Base-by-base conservation (phyloP, 2,113 vertebrate species). In the Herpailurus yagouaroundi region DNA sequence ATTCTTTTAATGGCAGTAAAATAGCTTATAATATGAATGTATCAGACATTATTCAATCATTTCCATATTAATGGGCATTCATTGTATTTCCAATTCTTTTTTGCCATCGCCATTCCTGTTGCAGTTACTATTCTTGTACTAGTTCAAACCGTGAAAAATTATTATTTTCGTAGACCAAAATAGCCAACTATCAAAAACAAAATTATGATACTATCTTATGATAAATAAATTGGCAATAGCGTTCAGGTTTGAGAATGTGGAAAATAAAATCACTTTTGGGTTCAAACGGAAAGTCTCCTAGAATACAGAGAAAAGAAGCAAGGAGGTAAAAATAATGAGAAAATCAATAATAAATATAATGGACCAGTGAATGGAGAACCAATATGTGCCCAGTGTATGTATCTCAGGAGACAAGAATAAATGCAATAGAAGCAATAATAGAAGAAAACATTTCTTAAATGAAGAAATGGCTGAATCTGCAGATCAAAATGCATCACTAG, bases 231-330 rank as follows among this genome's bases (percentile, higher is more conserved):
- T 1, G 52, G 1, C 11, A 88, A 5, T 25, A 96, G 6, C 7
- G 2, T 76, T 45, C 23, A 85, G 27, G 16, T 81, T 97, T 89
- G 25, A 76, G 36, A 69, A 57, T 76, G 55, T 18, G 76, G 31
- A 94, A 84, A 73, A 90, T 83, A 66, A 97, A 94, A 82, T 77
- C 45, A 91, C 73, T 79, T 36, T 91, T 45, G 41, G 15, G 55
- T 94, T 2, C 15, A 73, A 79, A 27, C 10, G 64, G 90, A 90
- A 79, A 2, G 2, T 52, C 16, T 77, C 2, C 21, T 52, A 7
- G 4, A 85, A 63, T 91, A 4, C 31, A 85, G 38, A 95, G 50
- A 38, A 92, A 74, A 94, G 71, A 16, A 69, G 41, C 13, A 94
- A 68, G 15, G 29, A 91, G 71, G 27, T 77, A 77, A 71, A 94